A percentile compares a stretch with the other conserved stretches of the same genome.
phyloP scores from a whole-genome alignment of 1,140 invertebrate genomes.

The Phymastichus coffea region DNA sequence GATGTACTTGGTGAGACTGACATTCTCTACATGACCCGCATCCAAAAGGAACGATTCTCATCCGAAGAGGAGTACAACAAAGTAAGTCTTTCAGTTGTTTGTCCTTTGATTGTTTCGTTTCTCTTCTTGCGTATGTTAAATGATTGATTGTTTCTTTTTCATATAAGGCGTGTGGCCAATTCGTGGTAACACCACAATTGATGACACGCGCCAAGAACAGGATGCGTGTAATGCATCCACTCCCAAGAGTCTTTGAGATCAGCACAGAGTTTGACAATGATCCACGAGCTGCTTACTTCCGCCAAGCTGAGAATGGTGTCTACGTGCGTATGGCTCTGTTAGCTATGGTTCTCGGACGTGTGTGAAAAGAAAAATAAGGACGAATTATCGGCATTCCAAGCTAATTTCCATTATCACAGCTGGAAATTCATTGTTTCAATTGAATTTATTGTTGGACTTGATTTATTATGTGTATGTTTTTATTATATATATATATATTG shows the following conservation, averaged over 20 bases:
- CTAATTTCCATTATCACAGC: not conserved
- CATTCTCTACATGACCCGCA: slow-evolving; percentile 97
- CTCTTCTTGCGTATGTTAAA: no score
- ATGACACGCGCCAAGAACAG: slow-evolving; percentile 92
- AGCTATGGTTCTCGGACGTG: slow-evolving; percentile 80
- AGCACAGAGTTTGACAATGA: slow-evolving; percentile 92
- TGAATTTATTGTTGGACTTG: no score
- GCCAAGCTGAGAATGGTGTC: slow-evolving; percentile 97
- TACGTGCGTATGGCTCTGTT: slow-evolving; percentile 97
- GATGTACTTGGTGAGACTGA: slow-evolving; percentile 89
- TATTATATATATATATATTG: no score
- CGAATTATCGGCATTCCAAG: not conserved
- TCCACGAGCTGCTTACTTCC: slow-evolving; percentile 95
- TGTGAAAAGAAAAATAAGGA: no score
- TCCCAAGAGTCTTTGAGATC: slow-evolving; percentile 94
- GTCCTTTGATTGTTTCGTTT: no score
- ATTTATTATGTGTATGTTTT: no score
- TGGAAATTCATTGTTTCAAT: not conserved
- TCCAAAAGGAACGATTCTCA: slow-evolving; percentile 91
- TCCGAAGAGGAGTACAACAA: slow-evolving; percentile 83
- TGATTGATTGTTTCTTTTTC: no score
- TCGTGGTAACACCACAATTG: slow-evolving; percentile 88
- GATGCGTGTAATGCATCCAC: slow-evolving; percentile 97
- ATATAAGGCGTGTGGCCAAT: slow-evolving; percentile 83
- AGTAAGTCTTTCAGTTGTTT: slow-evolving; percentile 57